Percentiles rank a stretch among this genome's conserved stretches.
phyloP scores from a whole-genome alignment of 2,888 invertebrate species.

The Drosophila histrio region DNA sequence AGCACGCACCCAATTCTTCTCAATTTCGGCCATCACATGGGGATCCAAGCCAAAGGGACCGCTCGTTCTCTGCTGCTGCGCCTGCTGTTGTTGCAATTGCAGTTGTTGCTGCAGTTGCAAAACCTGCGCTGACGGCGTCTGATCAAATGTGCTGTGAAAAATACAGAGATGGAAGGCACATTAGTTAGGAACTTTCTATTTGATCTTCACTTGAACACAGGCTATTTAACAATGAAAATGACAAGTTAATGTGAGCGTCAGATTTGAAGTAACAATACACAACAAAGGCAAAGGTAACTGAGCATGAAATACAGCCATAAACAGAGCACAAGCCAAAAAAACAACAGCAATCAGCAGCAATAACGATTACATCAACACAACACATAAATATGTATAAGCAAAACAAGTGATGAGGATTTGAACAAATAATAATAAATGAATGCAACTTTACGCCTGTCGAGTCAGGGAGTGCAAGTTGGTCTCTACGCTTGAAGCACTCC shows the following conservation, averaged over 20 bases:
- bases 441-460: conserved; percentile 75
- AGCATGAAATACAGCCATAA: conserved; percentile 17
- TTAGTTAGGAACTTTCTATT: neutral
- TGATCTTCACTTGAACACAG: conserved; percentile 4
- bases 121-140: conserved; percentile 82
- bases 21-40: conserved; percentile 89
- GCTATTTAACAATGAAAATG: neutral
- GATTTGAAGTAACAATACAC: conserved; percentile 15
- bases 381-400: conserved; percentile 29
- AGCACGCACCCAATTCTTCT: conserved; percentile 84
- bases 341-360: conserved; percentile 2
- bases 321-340: conserved; percentile 37
- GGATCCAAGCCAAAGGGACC: conserved; percentile 93
- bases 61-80: conserved; percentile 85
- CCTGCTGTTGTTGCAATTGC: conserved; percentile 74
- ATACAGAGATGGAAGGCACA: neutral
- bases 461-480: conserved; percentile 56
- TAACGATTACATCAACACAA: neutral
- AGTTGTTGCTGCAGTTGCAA: conserved; percentile 71
- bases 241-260: conserved; percentile 3
- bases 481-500: conserved; percentile 49
- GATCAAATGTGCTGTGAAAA: conserved; percentile 80
- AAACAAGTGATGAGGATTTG: neutral
- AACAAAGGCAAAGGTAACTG: conserved; percentile 33
- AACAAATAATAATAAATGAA: conserved; percentile 39